These are phyloP conservation scores for Catalaphyllia jardinei DNA, from an alignment of 64 coral and sea anemone genomes.

Conservation along the genomic window DNA sequence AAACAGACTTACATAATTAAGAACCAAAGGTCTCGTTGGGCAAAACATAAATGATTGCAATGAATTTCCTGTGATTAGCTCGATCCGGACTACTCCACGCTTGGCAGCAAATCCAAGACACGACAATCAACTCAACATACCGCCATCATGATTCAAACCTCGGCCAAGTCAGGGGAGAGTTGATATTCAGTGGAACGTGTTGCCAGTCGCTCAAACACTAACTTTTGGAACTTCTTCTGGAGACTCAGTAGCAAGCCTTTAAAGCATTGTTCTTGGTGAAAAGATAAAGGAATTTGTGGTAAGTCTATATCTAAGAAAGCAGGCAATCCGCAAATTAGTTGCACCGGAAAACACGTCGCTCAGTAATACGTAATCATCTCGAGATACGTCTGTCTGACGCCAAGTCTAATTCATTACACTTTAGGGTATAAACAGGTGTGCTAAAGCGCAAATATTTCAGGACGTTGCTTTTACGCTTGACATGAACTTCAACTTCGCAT, in stretches of 20 bases:
- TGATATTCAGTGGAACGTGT: neutral
- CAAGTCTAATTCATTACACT: neutral
- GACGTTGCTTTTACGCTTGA: neutral
- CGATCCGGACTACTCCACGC: neutral
- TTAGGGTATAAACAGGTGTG: neutral
- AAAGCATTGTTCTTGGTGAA: neutral
- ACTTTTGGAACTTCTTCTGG: neutral
- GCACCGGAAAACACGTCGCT: slow-evolving; percentile 4
- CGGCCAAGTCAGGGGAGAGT: neutral
- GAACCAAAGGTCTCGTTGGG: neutral
- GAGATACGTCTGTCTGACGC: neutral
- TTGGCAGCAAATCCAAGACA: neutral
- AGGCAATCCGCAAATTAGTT: neutral
- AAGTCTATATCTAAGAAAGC: neutral
- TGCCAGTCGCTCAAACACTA: neutral
- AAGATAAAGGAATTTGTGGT: neutral
- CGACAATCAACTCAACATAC: neutral
- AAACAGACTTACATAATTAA: slow-evolving; percentile 3
- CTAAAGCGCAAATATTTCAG: neutral
- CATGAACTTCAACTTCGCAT: neutral
- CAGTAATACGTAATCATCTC: neutral
- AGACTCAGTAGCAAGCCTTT: neutral
- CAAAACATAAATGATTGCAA: neutral
- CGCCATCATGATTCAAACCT: neutral
- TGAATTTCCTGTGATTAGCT: neutral